phyloP scores from a whole-genome alignment of 35 echinoderm and acorn worm genomes.

The Stichopus chloronotus region DNA sequence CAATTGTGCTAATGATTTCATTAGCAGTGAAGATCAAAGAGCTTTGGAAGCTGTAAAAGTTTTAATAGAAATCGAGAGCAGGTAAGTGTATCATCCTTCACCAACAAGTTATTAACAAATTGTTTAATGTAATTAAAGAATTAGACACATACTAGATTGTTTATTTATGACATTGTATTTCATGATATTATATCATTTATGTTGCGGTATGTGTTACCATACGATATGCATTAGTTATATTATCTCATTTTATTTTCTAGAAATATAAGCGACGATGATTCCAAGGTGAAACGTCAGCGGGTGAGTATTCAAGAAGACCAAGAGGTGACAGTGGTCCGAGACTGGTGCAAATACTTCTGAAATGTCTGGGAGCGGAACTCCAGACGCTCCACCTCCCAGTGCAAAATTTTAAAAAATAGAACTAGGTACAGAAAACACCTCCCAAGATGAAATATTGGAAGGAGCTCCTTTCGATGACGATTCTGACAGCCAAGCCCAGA shows the following conservation, averaged over 20 bases:
- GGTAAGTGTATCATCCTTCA: conserved; percentile 1
- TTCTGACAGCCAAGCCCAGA: conserved; percentile 25
- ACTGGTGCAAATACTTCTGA: conserved; percentile 1
- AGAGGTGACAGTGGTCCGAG: not conserved
- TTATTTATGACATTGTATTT: conserved; percentile 11
- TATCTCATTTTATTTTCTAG: conserved; percentile 5
- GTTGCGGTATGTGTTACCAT: no score
- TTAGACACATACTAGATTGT: conserved; percentile 2
- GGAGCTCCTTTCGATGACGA: conserved; percentile 9
- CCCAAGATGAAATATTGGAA: not conserved
- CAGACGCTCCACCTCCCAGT: not conserved
- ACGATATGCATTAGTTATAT: conserved; percentile 3
- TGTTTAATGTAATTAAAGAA: conserved; percentile 5
- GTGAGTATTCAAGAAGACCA: not conserved
- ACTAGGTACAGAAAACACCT: conserved; percentile 14
- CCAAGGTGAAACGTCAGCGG: not conserved
- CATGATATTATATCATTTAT: not conserved
- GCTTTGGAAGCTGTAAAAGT: conserved; percentile 4
- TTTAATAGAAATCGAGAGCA: conserved; percentile 2
- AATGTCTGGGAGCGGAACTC: conserved; percentile 10
- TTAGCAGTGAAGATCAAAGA: conserved; percentile 6
- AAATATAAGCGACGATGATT: not conserved
- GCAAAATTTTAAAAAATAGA: not conserved
- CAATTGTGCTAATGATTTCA: not conserved
- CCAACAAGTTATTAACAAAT: conserved; percentile 4